Conservation (phyloP, 2,888 invertebrate species). For the Xanthia togata region DNA sequence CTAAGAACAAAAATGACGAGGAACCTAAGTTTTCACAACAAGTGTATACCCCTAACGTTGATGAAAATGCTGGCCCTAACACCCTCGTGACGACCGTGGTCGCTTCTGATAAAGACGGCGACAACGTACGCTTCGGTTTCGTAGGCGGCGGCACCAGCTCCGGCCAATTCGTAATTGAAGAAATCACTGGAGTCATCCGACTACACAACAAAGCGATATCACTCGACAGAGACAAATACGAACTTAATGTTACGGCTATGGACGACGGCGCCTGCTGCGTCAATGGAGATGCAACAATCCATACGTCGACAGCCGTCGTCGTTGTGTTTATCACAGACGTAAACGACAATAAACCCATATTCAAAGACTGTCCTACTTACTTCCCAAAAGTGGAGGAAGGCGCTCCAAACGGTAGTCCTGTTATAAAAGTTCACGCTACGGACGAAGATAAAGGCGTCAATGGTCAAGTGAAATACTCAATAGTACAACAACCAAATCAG, state of each 20-base stretch:
- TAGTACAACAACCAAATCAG: slow-evolving; percentile 98
- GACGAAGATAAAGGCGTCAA: slow-evolving; percentile 99
- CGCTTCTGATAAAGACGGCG: slow-evolving; percentile 99
- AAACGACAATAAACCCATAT: slow-evolving; percentile 98
- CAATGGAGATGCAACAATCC: slow-evolving; percentile 96
- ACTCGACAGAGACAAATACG: slow-evolving; percentile 97
- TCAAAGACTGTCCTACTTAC: slow-evolving; percentile 98
- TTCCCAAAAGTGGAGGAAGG: slow-evolving; percentile 98
- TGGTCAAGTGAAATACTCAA: slow-evolving; percentile 98
- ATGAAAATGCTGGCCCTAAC: slow-evolving; percentile 98
- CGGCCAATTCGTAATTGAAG: slow-evolving; percentile 98
- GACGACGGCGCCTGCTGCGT: slow-evolving; percentile 99
- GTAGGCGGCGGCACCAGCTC: slow-evolving; percentile 97
- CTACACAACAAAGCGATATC: slow-evolving; percentile 96
- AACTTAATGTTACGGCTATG: slow-evolving; percentile 98
- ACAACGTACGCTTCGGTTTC: slow-evolving; percentile 97
- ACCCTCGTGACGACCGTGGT: slow-evolving; percentile 99
- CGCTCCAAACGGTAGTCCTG: slow-evolving; percentile 97
- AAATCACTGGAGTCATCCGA: slow-evolving; percentile 98
- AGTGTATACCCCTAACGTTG: slow-evolving; percentile 98
- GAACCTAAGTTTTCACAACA: slow-evolving; percentile 99
- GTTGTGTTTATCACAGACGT: slow-evolving; percentile 99
- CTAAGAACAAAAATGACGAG: slow-evolving; percentile 99
- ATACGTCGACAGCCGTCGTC: slow-evolving; percentile 98
- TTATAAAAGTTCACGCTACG: slow-evolving; percentile 97